Evolutionary conservation across 2,888 invertebrate genomes (phyloP).

Genomic region (Microctonus aethiopoides): DNA sequence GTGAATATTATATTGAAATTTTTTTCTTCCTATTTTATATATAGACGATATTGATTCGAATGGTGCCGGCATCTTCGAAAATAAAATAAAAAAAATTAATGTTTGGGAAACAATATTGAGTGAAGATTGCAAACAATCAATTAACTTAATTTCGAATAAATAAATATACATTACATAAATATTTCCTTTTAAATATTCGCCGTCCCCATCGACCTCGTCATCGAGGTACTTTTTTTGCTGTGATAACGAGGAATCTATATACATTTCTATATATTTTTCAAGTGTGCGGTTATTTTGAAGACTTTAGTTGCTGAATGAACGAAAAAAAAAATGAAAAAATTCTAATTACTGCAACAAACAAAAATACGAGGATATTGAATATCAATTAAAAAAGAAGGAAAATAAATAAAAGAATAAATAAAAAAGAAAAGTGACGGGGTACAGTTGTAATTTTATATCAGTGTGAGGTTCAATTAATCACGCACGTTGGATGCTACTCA

Average conservation of each 20-base stretch:
- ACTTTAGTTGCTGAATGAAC: background rate
- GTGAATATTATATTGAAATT: background rate
- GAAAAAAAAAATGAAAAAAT: background rate
- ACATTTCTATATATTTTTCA: background rate
- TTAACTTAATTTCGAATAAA: background rate
- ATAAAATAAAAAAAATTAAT: background rate
- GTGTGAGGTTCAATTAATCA: constrained; percentile 36
- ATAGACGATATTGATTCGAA: constrained; percentile 10
- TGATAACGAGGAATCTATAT: constrained; percentile 24
- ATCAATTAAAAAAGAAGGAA: background rate
- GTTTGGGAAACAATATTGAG: background rate
- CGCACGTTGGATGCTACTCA: constrained; percentile 42
- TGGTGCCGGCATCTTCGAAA: constrained; percentile 13
- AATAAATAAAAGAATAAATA: background rate
- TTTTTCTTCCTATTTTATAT: background rate
- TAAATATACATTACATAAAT: background rate
- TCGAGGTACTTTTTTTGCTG: constrained; percentile 20
- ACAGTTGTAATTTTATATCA: constrained; percentile 12
- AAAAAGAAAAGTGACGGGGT: constrained; percentile 19
- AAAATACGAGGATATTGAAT: constrained; percentile 7
- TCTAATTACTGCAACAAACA: background rate
- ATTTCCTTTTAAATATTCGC: background rate
- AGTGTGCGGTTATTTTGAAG: background rate
- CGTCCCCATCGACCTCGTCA: background rate
- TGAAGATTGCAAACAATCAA: background rate